A percentile compares a stretch with the other conserved stretches of the same genome.
Conservation (phyloP, 2,888 invertebrate genomes). For the Drosophila anceps region DNA sequence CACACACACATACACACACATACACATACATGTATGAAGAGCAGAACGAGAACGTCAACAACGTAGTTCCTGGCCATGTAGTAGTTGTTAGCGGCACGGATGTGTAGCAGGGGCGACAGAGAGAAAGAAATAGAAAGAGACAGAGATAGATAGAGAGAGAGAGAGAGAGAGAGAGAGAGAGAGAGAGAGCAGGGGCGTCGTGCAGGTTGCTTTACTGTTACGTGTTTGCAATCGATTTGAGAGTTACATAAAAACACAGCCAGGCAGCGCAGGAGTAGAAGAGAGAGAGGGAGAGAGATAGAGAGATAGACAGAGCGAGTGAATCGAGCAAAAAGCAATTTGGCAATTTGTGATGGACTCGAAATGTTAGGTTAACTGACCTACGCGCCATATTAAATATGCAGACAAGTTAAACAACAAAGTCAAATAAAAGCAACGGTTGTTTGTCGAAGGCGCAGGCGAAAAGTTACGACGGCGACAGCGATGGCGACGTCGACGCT, state of each 20-base stretch:
- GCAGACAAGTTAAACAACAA: slow-evolving; percentile 75
- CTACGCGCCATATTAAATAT: slow-evolving; percentile 72
- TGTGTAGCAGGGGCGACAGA: background rate
- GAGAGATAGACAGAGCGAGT: background rate
- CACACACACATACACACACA: slow-evolving; percentile 8
- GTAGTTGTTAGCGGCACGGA: slow-evolving; percentile 36
- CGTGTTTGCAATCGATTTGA: slow-evolving; percentile 82
- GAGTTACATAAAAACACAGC: slow-evolving; percentile 75
- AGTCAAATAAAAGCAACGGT: slow-evolving; percentile 47
- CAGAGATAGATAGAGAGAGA: background rate
- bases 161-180: slow-evolving; percentile 1
- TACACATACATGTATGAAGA: slow-evolving; percentile 1
- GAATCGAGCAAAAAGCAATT: slow-evolving; percentile 46
- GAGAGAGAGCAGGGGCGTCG: slow-evolving; percentile 21
- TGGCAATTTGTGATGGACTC: slow-evolving; percentile 54
- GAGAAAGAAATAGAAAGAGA: background rate
- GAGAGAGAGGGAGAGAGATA: background rate
- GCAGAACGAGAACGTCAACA: slow-evolving; percentile 55
- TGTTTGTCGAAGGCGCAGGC: slow-evolving; percentile 26
- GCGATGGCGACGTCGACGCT: slow-evolving; percentile 12
- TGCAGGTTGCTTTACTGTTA: slow-evolving; percentile 73
- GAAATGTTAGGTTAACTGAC: slow-evolving; percentile 66
- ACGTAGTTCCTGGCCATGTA: slow-evolving; percentile 55
- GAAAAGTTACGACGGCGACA: background rate
- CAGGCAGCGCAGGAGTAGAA: slow-evolving; percentile 4